phyloP scores from a whole-genome alignment of 1,140 invertebrate genomes.

The Caenorhabditis tropicalis region DNA sequence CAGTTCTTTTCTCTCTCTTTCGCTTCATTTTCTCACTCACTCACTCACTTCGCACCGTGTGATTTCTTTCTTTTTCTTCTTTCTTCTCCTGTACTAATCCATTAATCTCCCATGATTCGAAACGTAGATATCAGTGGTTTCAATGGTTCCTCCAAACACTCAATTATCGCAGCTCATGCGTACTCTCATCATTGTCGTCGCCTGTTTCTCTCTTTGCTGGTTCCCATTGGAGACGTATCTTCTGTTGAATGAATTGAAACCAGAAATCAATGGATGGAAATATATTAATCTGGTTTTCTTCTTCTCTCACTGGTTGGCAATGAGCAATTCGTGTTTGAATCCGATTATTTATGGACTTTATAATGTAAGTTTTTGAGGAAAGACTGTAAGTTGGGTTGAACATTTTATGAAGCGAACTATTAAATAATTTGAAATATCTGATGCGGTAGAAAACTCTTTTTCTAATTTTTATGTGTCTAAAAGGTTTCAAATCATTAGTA shows the following conservation, averaged over 20 bases:
- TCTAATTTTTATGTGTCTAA: neutral
- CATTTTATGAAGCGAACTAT: too few species aligned
- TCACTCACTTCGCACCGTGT: neutral
- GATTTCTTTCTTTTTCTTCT: neutral
- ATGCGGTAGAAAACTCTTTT: too few species aligned
- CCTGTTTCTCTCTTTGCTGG: slow-evolving; percentile 74
- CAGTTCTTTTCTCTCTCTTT: neutral
- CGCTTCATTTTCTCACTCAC: neutral
- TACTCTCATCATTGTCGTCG: slow-evolving; percentile 74
- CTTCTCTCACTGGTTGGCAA: slow-evolving; percentile 84
- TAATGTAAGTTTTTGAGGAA: slow-evolving; percentile 79
- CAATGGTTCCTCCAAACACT: slow-evolving; percentile 12
- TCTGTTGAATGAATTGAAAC: slow-evolving; percentile 69
- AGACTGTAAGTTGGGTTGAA: too few species aligned
- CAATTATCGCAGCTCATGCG: slow-evolving; percentile 72
- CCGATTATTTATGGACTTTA: slow-evolving; percentile 86
- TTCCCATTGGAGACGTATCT: slow-evolving; percentile 73
- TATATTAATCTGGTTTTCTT: slow-evolving; percentile 76
- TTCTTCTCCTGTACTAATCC: neutral
- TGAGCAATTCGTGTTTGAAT: slow-evolving; percentile 86
- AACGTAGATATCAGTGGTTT: slow-evolving; percentile 9
- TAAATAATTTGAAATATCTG: too few species aligned
- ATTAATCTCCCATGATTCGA: neutral
- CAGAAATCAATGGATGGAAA: slow-evolving; percentile 72
- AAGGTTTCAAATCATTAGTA: too few species aligned